phyloP scores from a whole-genome alignment of 2,113 vertebrate genomes.

The Tricholaema leucomelas region DNA sequence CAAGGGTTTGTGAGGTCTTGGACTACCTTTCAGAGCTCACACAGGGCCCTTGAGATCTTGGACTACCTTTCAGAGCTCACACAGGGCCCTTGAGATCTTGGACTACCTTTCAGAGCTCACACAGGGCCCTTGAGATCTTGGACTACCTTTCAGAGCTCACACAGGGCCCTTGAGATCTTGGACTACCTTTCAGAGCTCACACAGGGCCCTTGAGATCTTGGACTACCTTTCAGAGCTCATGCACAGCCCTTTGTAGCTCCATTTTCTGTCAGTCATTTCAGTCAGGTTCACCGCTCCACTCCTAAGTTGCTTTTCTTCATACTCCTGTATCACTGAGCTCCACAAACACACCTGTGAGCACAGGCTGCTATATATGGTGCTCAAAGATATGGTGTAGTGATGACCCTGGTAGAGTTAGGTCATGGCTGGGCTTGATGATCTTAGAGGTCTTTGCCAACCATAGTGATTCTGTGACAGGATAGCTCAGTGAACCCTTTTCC shows the following conservation, averaged over 20 bases:
- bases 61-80: too few relatives aligned
- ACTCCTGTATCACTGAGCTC: fast-evolving
- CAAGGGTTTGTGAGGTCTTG: neutral
- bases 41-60: too few relatives aligned
- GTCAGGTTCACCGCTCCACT: neutral
- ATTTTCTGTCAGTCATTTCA: neutral
- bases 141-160: too few relatives aligned
- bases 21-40: neutral
- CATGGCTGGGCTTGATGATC: too few relatives aligned
- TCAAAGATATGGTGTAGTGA: too few relatives aligned
- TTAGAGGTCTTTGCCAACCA: too few relatives aligned
- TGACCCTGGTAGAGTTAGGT: too few relatives aligned
- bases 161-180: neutral
- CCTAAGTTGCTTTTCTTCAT: fast-evolving
- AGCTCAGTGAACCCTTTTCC: neutral
- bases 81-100: neutral
- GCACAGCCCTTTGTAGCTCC: neutral
- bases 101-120: neutral
- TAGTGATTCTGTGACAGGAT: neutral
- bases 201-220: too few relatives aligned
- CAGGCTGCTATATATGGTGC: neutral
- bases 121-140: too few relatives aligned
- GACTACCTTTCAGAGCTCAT: too few relatives aligned
- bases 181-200: neutral
- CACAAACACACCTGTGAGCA: fast-evolving